Percentiles rank a stretch among this genome's conserved stretches.
phyloP scores from a whole-genome alignment of 2,888 invertebrate genomes.

The Pedicia rivosa region DNA sequence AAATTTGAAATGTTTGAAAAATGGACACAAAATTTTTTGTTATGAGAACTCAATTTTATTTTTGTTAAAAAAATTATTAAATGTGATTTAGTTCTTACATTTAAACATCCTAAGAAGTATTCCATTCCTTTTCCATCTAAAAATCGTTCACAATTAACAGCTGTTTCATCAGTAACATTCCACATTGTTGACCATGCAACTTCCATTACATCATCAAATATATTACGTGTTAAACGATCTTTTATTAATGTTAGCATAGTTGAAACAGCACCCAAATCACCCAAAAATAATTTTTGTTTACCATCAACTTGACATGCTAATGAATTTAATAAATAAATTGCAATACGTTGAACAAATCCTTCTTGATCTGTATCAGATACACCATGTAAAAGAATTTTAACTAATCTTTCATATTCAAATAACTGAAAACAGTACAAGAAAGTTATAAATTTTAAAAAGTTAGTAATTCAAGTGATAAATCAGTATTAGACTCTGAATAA shows the following conservation, averaged over 20 bases:
- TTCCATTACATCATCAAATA: slow-evolving; percentile 92
- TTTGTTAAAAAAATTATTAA: too few species aligned
- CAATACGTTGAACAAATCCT: slow-evolving; percentile 86
- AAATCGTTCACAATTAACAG: slow-evolving; percentile 84
- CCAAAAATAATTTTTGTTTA: slow-evolving; percentile 77
- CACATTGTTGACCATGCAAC: slow-evolving; percentile 99
- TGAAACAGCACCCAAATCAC: slow-evolving; percentile 73
- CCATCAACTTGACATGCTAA: slow-evolving; percentile 95
- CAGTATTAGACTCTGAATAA: too few species aligned
- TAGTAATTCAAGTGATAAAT: too few species aligned
- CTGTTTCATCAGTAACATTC: slow-evolving; percentile 95
- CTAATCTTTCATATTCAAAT: slow-evolving; percentile 78
- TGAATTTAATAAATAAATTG: slow-evolving; percentile 87
- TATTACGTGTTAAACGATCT: slow-evolving; percentile 53
- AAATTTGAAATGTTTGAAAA: too few species aligned
- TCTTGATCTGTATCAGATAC: slow-evolving; percentile 70
- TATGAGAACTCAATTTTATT: neutral
- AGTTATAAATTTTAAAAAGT: too few species aligned
- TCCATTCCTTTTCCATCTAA: slow-evolving; percentile 78
- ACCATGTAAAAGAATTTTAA: slow-evolving; percentile 65
- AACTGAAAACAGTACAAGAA: too few species aligned
- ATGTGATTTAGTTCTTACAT: too few species aligned
- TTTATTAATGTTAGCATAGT: slow-evolving; percentile 80
- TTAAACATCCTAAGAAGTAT: slow-evolving; percentile 73
- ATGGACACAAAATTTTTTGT: slow-evolving; percentile 4